phyloP scores from a whole-genome alignment of 30 jellyfish, hydroid and myxozoan genomes.

The Turritopsis dohrnii region DNA sequence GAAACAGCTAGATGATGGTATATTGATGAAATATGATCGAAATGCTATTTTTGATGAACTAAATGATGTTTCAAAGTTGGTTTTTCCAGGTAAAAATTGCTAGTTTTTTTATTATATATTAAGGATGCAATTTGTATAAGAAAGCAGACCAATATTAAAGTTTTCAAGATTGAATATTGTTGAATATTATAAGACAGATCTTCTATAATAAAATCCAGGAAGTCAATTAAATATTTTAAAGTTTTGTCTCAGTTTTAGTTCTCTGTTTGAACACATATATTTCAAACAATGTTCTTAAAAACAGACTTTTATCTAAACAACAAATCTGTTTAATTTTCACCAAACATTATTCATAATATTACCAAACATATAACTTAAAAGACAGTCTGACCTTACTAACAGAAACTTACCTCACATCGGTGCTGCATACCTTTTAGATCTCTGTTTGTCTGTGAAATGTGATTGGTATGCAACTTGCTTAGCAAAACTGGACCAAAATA shows the following conservation, averaged over 20 bases:
- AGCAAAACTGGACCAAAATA: constrained; percentile 28
- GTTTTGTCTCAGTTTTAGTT: no score
- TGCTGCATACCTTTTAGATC: constrained; percentile 20
- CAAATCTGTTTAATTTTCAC: no score
- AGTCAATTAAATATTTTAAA: no score
- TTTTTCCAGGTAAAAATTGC: constrained; percentile 18
- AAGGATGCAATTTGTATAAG: not conserved
- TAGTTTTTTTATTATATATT: not conserved
- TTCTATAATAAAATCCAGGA: no score
- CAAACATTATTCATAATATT: no score
- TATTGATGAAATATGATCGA: not conserved
- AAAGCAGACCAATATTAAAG: no score
- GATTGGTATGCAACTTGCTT: constrained; percentile 37
- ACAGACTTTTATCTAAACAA: no score
- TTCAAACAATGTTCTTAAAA: no score
- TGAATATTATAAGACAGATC: no score
- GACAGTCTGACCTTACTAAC: not conserved
- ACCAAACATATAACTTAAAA: no score
- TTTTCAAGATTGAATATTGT: not conserved
- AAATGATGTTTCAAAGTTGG: constrained; percentile 1
- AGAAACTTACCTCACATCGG: not conserved
- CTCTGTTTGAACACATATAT: no score
- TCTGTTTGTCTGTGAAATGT: constrained; percentile 25
- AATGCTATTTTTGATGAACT: constrained; percentile 7
- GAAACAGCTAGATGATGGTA: constrained; percentile 17